phyloP scores from a whole-genome alignment of 2,888 invertebrate genomes.

The Onthophagus sagittarius region DNA sequence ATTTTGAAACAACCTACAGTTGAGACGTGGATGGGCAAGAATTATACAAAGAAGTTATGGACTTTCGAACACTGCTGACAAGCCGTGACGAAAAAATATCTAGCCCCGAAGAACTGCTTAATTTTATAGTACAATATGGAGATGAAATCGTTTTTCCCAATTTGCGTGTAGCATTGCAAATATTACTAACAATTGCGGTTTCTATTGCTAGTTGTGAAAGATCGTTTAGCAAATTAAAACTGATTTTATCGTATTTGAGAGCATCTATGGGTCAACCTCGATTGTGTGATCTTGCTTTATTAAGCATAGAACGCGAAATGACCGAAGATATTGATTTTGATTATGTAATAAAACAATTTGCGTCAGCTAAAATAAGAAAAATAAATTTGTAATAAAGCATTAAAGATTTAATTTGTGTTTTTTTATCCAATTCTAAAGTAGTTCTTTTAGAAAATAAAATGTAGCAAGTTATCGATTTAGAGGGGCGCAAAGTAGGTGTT shows the following conservation, averaged over 20 bases:
- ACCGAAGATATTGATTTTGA: constrained; percentile 17
- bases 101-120: constrained; percentile 13
- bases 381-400: too few relatives aligned
- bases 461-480: not conserved
- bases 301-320: constrained; percentile 15
- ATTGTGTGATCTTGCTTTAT: constrained; percentile 14
- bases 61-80: constrained; percentile 12
- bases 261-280: constrained; percentile 6
- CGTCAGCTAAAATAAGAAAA: too few relatives aligned
- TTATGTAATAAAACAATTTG: not conserved
- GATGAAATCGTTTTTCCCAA: not conserved
- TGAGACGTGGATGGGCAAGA: not conserved
- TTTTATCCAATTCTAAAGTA: not conserved
- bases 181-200: constrained; percentile 3
- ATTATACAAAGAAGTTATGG: not conserved
- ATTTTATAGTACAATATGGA: constrained; percentile 15
- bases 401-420: not conserved
- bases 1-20: constrained; percentile 1
- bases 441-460: not conserved
- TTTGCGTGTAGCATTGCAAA: too few relatives aligned
- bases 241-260: constrained; percentile 9
- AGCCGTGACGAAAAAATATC: constrained; percentile 12
- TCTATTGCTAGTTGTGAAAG: constrained; percentile 15
- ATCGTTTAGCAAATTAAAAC: constrained; percentile 13
- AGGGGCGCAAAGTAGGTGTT: not conserved